A percentile compares a stretch with the other conserved stretches of the same genome.
phyloP scores from a whole-genome alignment of 2,113 vertebrate genomes.

The Nothoprocta perdicaria region DNA sequence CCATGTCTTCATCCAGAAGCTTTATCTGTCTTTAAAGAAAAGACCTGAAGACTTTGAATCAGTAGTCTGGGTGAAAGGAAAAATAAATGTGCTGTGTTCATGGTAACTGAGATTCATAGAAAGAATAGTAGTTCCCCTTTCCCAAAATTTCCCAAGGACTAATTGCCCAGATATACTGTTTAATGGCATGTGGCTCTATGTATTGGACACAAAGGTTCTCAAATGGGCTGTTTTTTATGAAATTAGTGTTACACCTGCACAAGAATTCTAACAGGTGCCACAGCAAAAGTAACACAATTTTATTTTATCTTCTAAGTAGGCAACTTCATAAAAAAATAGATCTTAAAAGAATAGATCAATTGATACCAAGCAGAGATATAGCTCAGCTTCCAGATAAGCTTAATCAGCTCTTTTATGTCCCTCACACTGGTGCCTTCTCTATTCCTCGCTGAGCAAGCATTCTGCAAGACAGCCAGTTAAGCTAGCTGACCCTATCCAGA shows the following conservation, averaged over 20 bases:
- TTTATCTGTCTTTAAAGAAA: not conserved
- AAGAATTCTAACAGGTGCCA: not conserved
- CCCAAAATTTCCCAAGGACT: not conserved
- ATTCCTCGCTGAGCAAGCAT: not conserved
- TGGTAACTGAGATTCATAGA: not conserved
- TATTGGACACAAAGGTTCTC: not conserved
- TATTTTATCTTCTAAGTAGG: not conserved
- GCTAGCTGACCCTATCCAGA: not conserved
- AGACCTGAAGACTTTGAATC: not conserved
- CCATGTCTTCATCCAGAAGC: not conserved
- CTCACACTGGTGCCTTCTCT: not conserved
- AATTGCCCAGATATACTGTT: not conserved
- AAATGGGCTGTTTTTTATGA: not conserved
- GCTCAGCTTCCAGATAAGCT: not conserved
- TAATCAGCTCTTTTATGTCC: not conserved
- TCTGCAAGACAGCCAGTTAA: not conserved
- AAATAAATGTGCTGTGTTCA: not conserved
- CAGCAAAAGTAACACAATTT: not conserved
- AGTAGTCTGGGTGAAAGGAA: not conserved
- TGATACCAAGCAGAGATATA: not conserved
- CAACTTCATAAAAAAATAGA: not conserved
- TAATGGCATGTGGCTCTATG: rapidly evolving
- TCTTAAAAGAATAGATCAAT: not conserved
- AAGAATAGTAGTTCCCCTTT: not conserved
- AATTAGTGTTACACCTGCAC: not conserved